Evolutionary conservation across 2,888 invertebrate species (phyloP).

Genomic region (Drosophila austrosaltans): DNA sequence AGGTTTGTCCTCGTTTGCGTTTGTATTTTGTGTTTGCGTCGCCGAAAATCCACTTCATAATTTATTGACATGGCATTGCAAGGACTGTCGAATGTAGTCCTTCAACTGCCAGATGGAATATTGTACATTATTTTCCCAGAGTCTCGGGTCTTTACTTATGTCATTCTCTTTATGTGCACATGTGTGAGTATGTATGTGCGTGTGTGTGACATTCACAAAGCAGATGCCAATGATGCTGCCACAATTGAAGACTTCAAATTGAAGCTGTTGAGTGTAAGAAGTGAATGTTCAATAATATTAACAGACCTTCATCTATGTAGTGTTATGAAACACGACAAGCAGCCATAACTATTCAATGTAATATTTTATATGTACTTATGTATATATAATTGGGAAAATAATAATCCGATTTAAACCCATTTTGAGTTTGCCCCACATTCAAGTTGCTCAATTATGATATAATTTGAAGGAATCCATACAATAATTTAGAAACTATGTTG

Average conservation of each 20-base stretch:
- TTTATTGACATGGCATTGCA: slow-evolving; percentile 69
- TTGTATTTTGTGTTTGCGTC: slow-evolving; percentile 30
- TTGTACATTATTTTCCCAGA: slow-evolving; percentile 47
- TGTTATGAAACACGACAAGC: no score
- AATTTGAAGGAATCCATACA: no score
- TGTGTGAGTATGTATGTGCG: slow-evolving; percentile 28
- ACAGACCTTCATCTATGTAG: neutral
- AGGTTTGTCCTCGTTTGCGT: slow-evolving; percentile 43
- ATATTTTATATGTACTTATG: no score
- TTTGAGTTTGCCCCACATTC: no score
- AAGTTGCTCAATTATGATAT: no score
- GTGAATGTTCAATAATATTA: neutral
- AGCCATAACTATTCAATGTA: no score
- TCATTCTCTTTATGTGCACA: slow-evolving; percentile 6
- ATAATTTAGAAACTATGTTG: no score
- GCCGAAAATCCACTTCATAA: slow-evolving; percentile 73
- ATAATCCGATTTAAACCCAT: no score
- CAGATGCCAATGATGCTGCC: slow-evolving; percentile 51
- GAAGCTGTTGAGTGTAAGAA: slow-evolving; percentile 26
- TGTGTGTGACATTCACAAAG: slow-evolving; percentile 57
- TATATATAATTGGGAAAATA: no score
- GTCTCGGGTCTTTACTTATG: slow-evolving; percentile 12
- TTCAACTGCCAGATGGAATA: slow-evolving; percentile 55
- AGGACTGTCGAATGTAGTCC: slow-evolving; percentile 41
- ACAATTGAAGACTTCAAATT: slow-evolving; percentile 40